These are phyloP conservation scores for Morone chrysops DNA, from an alignment of 2,113 vertebrate species.

Conservation along the genomic window DNA sequence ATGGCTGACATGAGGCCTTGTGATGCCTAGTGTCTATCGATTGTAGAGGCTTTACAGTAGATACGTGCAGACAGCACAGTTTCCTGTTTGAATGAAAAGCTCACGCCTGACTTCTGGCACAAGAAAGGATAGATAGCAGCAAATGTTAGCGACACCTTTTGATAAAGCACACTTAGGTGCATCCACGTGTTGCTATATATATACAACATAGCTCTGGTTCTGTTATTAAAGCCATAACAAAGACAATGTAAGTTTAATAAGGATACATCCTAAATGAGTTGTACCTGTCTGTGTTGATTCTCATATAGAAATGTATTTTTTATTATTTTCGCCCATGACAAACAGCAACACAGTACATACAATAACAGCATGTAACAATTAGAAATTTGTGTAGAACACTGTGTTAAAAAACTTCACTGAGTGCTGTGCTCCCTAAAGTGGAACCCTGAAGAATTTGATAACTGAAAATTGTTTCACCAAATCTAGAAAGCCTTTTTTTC, in stretches of 20 bases:
- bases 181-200: background rate
- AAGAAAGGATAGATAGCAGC: slow-evolving; percentile 3
- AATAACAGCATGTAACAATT: background rate
- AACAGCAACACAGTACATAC: too few species aligned
- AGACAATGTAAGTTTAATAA: background rate
- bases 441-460: background rate
- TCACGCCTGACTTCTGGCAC: background rate
- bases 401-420: background rate
- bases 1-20: slow-evolving; percentile 13
- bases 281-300: background rate
- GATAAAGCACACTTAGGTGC: too few species aligned
- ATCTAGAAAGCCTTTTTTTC: background rate
- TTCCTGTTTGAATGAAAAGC: slow-evolving; percentile 27
- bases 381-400: background rate
- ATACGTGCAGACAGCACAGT: slow-evolving; percentile 2
- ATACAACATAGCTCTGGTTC: background rate
- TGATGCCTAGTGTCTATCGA: slow-evolving; percentile 25
- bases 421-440: background rate
- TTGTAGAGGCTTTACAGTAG: slow-evolving; percentile 12
- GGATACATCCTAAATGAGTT: background rate
- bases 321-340: background rate
- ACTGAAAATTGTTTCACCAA: background rate
- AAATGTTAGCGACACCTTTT: background rate
- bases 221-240: background rate
- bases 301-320: background rate